These are phyloP conservation scores for Eucidaris tribuloides DNA, from an alignment of 35 echinoderm and acorn worm genomes.

Conservation along the genomic window DNA sequence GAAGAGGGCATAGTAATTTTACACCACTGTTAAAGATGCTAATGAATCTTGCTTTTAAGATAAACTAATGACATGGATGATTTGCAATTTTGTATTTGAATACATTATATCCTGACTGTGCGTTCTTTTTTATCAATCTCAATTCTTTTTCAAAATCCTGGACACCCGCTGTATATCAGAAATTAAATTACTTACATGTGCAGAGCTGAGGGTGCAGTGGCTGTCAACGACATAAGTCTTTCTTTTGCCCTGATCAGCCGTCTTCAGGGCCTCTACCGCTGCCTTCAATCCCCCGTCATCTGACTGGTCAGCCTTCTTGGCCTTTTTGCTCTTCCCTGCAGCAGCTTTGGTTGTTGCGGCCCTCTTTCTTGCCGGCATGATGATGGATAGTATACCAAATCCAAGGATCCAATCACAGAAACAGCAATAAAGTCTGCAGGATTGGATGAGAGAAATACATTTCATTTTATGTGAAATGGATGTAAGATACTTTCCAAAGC, in stretches of 20 bases:
- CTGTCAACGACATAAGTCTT: conserved; percentile 34
- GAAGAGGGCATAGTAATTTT: too few species aligned
- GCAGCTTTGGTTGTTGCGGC: conserved; percentile 29
- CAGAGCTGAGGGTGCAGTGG: background rate
- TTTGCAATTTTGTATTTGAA: background rate
- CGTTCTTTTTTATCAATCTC: background rate
- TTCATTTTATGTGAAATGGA: too few species aligned
- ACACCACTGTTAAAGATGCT: background rate
- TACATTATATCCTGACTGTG: too few species aligned
- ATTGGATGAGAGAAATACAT: too few species aligned
- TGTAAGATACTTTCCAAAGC: too few species aligned
- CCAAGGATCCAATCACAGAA: too few species aligned
- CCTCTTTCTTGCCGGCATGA: conserved; percentile 62
- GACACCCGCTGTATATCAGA: background rate
- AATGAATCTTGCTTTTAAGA: background rate
- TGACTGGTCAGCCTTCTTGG: background rate
- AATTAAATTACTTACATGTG: background rate
- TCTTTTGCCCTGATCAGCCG: conserved; percentile 66
- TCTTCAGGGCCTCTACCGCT: conserved; percentile 63
- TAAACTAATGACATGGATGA: background rate
- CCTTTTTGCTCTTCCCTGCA: conserved; percentile 5
- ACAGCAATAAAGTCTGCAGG: too few species aligned
- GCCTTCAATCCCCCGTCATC: conserved; percentile 40
- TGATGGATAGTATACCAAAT: too few species aligned
- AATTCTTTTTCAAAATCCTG: background rate